Evolutionary conservation across 1,140 invertebrate genomes (phyloP).

Genomic region (Caenorhabditis briggsae): DNA sequence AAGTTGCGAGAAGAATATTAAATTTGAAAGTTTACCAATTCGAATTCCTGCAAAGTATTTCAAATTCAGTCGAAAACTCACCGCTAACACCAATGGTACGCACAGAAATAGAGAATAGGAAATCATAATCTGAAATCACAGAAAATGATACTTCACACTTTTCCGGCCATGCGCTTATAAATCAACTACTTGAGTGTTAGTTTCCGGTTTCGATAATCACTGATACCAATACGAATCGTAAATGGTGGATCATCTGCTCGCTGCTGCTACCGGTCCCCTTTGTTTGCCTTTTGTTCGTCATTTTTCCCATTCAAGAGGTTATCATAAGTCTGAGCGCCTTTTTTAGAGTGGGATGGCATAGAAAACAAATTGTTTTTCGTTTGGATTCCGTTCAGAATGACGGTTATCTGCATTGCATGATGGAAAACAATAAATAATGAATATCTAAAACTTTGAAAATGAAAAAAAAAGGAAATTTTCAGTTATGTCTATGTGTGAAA

Average conservation of each 20-base stretch:
- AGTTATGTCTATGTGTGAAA: too few relatives aligned
- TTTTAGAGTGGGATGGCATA: neutral
- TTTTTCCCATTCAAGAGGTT: constrained; percentile 36
- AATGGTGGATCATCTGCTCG: constrained; percentile 42
- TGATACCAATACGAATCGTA: constrained; percentile 47
- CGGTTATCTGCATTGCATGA: too few relatives aligned
- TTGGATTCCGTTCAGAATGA: too few relatives aligned
- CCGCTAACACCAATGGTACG: neutral
- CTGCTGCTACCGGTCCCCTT: neutral
- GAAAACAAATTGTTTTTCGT: neutral
- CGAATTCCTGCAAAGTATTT: neutral
- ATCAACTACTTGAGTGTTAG: neutral
- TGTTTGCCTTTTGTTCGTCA: constrained; percentile 40
- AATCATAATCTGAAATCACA: neutral
- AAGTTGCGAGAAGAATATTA: too few relatives aligned
- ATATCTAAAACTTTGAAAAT: too few relatives aligned
- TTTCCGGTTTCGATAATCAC: constrained; percentile 46
- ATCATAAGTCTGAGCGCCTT: neutral
- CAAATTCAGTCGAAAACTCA: neutral
- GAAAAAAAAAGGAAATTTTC: too few relatives aligned
- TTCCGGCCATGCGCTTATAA: constrained; percentile 29
- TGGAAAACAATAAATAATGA: too few relatives aligned
- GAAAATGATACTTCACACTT: constrained; percentile 5
- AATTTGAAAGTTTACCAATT: too few relatives aligned
- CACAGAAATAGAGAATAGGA: neutral